phyloP scores from a whole-genome alignment of 2,113 vertebrate species.

The Dicentrarchus labrax region DNA sequence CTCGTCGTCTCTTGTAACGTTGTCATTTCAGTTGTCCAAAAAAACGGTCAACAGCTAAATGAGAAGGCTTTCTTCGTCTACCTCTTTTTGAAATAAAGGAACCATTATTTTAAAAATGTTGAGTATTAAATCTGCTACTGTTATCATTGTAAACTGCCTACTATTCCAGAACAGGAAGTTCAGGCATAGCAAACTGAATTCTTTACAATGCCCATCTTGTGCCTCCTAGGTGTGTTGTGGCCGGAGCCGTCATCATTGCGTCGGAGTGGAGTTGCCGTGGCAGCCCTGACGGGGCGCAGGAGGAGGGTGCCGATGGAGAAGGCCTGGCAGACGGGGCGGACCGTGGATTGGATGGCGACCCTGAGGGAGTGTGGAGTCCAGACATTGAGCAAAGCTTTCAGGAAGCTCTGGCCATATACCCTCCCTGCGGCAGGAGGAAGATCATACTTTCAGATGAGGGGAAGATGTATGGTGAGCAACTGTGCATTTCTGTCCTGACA shows the following conservation, averaged over 20 bases:
- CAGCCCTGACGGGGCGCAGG: conserved; percentile 96
- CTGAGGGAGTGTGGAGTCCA: conserved; percentile 96
- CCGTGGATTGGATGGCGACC: conserved; percentile 95
- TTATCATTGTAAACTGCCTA: not conserved
- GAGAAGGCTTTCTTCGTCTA: not conserved
- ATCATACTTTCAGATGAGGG: conserved; percentile 98
- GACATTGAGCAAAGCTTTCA: conserved; percentile 99
- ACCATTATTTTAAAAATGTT: not conserved
- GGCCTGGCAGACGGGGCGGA: conserved; percentile 91
- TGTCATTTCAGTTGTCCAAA: not conserved
- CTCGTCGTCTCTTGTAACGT: not conserved
- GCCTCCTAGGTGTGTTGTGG: conserved; percentile 76
- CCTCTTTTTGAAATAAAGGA: too few species aligned
- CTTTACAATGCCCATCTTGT: not conserved
- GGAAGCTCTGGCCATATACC: conserved; percentile 97
- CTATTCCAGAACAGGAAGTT: not conserved
- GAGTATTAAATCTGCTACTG: not conserved
- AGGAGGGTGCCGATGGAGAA: conserved; percentile 91
- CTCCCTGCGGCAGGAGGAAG: conserved; percentile 95
- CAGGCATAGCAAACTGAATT: not conserved
- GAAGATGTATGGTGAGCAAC: conserved; percentile 97
- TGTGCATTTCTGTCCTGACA: not conserved
- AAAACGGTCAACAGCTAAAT: not conserved
- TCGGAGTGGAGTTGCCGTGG: conserved; percentile 96
- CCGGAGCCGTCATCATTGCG: conserved; percentile 97